These are phyloP conservation scores for Ammospiza caudacuta DNA, from an alignment of 2,113 vertebrate genomes.

Conservation along the genomic window DNA sequence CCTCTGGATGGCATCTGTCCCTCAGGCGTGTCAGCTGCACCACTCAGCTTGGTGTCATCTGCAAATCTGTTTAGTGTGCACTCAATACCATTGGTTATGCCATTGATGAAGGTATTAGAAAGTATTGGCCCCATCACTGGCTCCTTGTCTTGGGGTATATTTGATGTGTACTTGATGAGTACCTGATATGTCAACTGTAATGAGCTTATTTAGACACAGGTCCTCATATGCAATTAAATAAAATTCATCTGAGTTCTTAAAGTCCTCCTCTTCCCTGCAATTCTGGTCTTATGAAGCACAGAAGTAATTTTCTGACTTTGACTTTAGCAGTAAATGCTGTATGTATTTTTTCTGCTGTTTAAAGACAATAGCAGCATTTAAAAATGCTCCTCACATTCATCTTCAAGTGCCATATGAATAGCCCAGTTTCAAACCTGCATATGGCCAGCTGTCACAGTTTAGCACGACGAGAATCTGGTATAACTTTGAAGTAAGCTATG, in stretches of 20 bases:
- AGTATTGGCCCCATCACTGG: not conserved
- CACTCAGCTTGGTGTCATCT: not conserved
- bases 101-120: not conserved
- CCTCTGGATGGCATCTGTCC: not conserved
- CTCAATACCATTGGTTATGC: rapidly evolving
- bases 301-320: not conserved
- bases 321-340: not conserved
- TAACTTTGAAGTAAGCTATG: slow-evolving; percentile 1
- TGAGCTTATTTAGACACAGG: not conserved
- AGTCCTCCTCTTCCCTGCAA: not conserved
- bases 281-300: not conserved
- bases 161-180: not conserved
- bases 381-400: not conserved
- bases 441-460: slow-evolving; percentile 15
- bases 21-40: rapidly evolving
- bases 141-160: not conserved
- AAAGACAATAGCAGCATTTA: not conserved
- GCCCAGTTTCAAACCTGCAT: not conserved
- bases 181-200: not conserved
- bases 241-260: not conserved
- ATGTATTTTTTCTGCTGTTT: not conserved
- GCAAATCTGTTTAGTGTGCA: rapidly evolving
- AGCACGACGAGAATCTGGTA: not conserved
- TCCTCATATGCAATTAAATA: not conserved
- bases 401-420: not conserved